Conservation (phyloP, 2,113 vertebrate genomes). For the Toxotes jaculatrix region DNA sequence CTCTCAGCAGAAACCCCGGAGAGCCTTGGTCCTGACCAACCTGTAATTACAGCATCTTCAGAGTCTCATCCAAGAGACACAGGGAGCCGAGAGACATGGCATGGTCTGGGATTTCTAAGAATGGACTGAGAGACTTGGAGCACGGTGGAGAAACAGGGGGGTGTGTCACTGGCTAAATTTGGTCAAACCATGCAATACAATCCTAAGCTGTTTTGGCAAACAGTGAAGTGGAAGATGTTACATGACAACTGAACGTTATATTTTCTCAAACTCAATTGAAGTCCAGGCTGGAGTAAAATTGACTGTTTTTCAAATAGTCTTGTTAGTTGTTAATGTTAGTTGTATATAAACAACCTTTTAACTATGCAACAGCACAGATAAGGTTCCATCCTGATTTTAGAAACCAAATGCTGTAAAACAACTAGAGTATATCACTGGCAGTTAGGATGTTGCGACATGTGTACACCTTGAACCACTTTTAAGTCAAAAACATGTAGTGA, state of each 20-base stretch:
- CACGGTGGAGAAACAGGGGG: constrained; percentile 42
- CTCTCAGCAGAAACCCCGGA: constrained; percentile 79
- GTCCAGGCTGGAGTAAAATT: constrained; percentile 21
- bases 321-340: neutral
- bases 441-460: constrained; percentile 7
- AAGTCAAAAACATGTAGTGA: constrained; percentile 38
- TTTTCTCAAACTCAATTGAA: constrained; percentile 21
- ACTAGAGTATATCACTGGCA: neutral
- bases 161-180: constrained; percentile 39
- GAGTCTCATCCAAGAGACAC: constrained; percentile 74
- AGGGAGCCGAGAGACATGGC: constrained; percentile 62
- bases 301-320: constrained; percentile 2
- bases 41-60: constrained; percentile 85
- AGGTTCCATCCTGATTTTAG: constrained; percentile 15
- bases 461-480: constrained; percentile 2
- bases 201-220: constrained; percentile 34
- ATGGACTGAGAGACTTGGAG: constrained; percentile 57
- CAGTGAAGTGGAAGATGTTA: constrained; percentile 23
- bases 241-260: constrained; percentile 36
- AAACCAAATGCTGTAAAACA: constrained; percentile 36
- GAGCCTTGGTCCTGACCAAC: constrained; percentile 79
- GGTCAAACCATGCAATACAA: constrained; percentile 40
- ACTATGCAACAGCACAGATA: neutral
- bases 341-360: constrained; percentile 8
- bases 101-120: constrained; percentile 74